These are phyloP conservation scores for Actinia tenebrosa DNA, from an alignment of 64 coral and sea anemone genomes.

Conservation along the genomic window DNA sequence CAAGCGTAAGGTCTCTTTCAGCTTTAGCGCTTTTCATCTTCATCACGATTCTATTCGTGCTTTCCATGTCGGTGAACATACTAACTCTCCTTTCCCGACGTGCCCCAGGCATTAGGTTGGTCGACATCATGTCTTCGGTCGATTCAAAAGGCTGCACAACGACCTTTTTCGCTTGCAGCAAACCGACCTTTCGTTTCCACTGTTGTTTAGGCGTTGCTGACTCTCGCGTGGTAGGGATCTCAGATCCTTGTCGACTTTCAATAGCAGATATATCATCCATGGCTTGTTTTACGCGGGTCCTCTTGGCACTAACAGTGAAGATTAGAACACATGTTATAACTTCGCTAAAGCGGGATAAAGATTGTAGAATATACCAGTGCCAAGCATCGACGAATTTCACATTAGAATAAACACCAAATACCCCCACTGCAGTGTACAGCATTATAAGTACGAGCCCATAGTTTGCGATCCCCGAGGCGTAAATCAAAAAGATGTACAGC, in stretches of 20 bases:
- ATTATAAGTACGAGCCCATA: slow-evolving; percentile 60
- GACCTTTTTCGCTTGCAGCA: neutral
- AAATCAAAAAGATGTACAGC: slow-evolving; percentile 70
- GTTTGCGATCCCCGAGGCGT: slow-evolving; percentile 75
- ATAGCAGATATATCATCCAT: slow-evolving; percentile 41
- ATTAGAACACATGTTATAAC: slow-evolving; percentile 59
- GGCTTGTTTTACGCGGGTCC: slow-evolving; percentile 58
- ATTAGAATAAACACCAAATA: slow-evolving; percentile 88
- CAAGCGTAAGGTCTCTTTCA: neutral
- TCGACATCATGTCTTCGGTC: neutral
- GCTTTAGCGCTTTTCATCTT: neutral
- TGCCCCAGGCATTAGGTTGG: neutral
- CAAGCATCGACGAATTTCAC: slow-evolving; percentile 74
- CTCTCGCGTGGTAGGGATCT: neutral
- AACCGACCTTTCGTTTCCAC: neutral
- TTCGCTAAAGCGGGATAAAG: slow-evolving; percentile 60
- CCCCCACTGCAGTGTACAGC: slow-evolving; percentile 66
- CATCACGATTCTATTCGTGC: neutral
- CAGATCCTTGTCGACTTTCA: neutral
- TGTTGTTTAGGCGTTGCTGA: neutral
- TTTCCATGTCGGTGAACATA: slow-evolving; percentile 7
- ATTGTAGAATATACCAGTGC: slow-evolving; percentile 81
- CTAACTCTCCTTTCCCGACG: neutral
- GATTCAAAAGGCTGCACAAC: neutral
- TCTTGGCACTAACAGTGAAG: slow-evolving; percentile 91